Base-by-base conservation (phyloP, 2,113 vertebrate genomes). In the Aegithalos caudatus region DNA sequence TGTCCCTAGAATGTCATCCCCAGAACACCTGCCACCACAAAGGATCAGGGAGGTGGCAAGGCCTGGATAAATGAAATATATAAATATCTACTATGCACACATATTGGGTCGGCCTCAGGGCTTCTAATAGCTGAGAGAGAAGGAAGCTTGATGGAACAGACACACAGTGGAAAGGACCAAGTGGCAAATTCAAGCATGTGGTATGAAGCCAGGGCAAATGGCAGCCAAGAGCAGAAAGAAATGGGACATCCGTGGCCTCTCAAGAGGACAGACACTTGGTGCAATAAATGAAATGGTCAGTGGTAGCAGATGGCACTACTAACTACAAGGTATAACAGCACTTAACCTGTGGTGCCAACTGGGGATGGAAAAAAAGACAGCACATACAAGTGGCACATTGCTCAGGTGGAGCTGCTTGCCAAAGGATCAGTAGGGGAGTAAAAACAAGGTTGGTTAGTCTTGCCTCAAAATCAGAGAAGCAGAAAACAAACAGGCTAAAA, bases 161-260 rank as follows among this genome's bases (percentile, higher is more conserved):
- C 2, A 7, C 8, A 24, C 4, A 48, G 48, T 38, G 35, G 47
- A 44, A 81, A 95, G 29, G 61, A 84, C 24, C 16, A 54, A 57
- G 19, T 13, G 22, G 29, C 27, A 86, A 76, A 69, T 57, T 50
- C 13, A 66, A 64, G n/a, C 4, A 2, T 6, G 5, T 27, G 9
- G 21, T 65, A 51, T 2, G 1, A 86, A 90, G 42, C 29, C 47
- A 47, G 48, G 13, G 21, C 15, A 47, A 37, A 58, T 0, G 0
- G 37, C 40, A 80, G 62, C 15, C 56, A 45, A 37, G 28, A 79
- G 48, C 37, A 86, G 22, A 48, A 81, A 45, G 28, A 62, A 91
- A 29, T 31, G 53, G 65, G 70, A 29, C 0, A 2, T 28, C 7
- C 22, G 50, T 7, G 14, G 40, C n/a, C 35, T 76, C 22, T 67